Base-by-base conservation (phyloP, 1,140 invertebrate genomes). In the Portunus trituberculatus region DNA sequence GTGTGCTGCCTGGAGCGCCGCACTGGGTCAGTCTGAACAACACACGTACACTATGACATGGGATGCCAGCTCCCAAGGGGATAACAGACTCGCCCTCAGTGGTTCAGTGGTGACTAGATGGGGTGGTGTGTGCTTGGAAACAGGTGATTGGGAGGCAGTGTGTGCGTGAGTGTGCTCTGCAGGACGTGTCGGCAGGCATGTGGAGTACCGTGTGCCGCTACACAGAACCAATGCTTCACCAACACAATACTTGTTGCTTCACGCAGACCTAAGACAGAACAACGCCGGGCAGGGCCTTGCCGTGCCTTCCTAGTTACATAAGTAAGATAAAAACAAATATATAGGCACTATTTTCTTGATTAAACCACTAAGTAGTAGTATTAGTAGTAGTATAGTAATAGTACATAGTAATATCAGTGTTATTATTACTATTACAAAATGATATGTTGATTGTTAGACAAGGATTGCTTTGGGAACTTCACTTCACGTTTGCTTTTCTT, bases 291-390 rank as follows among this genome's bases (percentile, higher is more conserved):
- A 90, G 32, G 76, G 93, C 59, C 88, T 94, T 83, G 93, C 89
- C 90, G 87, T 82, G 46, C 93, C 90, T 90, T 67, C 87, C 48
- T 82, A 32, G 59, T 91, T 82, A 39, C 76, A 67, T 94, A 87
- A n/a, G 88, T 46, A 89, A 94, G 90, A 83, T 59, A 94, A 94
- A 94, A 87, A 94, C 93, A 94, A 94, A 94, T 90, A 91, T 94
- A 89, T 94, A 94, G 93, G 93, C 93, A 94, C 93, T 94, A 94
- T 94, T 82, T 94, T 94, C 93, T 94, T 94, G 93, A 94, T 94
- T 90, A 94, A 94, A 87, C 90, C 90, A 94, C 93, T 94, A 76
- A 76, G 67, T 76, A 76, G 67, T 76, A 76, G 67, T 76, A 76
- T 0, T 14, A n/a, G 67, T 76, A n/a, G 25, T 76, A 76, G 20